Percentiles rank a stretch among this genome's conserved stretches.
Evolutionary conservation across 2,113 vertebrate species (phyloP).

Genomic region (Carassius gibelio): DNA sequence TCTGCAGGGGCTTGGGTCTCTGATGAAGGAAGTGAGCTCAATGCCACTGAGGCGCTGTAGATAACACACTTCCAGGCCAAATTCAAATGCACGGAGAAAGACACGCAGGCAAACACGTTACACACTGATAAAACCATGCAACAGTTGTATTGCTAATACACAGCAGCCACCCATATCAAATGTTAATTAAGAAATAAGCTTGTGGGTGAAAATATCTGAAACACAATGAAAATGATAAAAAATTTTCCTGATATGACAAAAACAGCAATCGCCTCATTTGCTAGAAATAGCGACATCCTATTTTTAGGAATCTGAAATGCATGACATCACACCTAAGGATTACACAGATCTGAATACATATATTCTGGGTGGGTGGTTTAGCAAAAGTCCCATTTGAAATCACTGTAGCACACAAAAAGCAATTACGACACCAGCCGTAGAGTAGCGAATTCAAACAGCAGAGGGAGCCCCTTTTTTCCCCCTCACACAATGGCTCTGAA

Average conservation of each 20-base stretch:
- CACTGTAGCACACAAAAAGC: constrained; percentile 39
- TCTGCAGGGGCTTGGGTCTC: constrained; percentile 61
- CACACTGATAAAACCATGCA: neutral
- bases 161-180: constrained; percentile 21
- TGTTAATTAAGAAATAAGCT: constrained; percentile 24
- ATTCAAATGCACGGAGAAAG: constrained; percentile 18
- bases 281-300: constrained; percentile 62
- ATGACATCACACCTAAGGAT: constrained; percentile 39
- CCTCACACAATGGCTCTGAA: neutral
- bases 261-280: constrained; percentile 44
- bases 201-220: neutral
- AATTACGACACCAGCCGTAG: constrained; percentile 19
- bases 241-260: neutral
- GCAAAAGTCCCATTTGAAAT: constrained; percentile 42
- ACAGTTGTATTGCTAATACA: neutral
- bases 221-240: constrained; percentile 1
- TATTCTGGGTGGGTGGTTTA: constrained; percentile 8
- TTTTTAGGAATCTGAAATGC: constrained; percentile 43
- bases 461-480: neutral
- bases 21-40: constrained; percentile 75
- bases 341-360: constrained; percentile 31
- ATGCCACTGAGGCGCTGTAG: constrained; percentile 40
- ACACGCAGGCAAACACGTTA: neutral
- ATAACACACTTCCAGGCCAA: constrained; percentile 59
- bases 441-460: constrained; percentile 41